Base-by-base conservation (phyloP, 2,888 invertebrate genomes). In the Lepidocyrtinus sp. region DNA sequence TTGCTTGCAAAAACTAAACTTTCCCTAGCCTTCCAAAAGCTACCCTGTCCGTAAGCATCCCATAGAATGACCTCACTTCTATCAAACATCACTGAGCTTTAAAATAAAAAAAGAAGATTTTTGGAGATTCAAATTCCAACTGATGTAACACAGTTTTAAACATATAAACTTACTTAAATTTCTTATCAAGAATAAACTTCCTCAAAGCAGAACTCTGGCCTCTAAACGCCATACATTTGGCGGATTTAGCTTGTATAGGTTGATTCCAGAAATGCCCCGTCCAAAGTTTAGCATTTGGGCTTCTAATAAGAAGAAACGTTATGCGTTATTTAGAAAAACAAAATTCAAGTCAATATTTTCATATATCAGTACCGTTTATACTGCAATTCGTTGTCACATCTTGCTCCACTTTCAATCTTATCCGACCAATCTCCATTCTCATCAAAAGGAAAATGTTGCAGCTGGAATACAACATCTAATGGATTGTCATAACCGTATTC, bases 21-120 rank as follows among this genome's bases (percentile, higher is more conserved):
- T 86, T 96, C 91, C 81, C 96, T 90, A 21, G 94, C 95, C 85
- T 91, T 90, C 98, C 98, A 98, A 88, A 95, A 98, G 25, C 92
- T 89, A 73, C 90, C 90, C 0, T 98, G 98, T 89, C 95, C 98
- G n/a, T 90, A 90, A 19, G 75, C 70, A 87, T 96, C 94, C 88
- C 98, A 97, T 22, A 98, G 88, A 0, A 95, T 92, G 76, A 96
- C 94, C 90, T 98, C 98, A 15, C 94, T 96, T 88, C 94, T 94
- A 82, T 93, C 91, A 87, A 95, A 91, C 90, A 94, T 91, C 2
- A 95, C 89, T 36, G 90, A 90, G 85, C 91, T 92, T 83, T 87
- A 89, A 22, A 84, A 85, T 68, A 24, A 45, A 45, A 45, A 1
- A 71, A 61, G 15, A 19, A 45, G 15, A n/a, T 36, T 21, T 22